A percentile compares a stretch with the other conserved stretches of the same genome.
Conservation (phyloP, 2,888 invertebrate genomes). For the Xylophagus ater region DNA sequence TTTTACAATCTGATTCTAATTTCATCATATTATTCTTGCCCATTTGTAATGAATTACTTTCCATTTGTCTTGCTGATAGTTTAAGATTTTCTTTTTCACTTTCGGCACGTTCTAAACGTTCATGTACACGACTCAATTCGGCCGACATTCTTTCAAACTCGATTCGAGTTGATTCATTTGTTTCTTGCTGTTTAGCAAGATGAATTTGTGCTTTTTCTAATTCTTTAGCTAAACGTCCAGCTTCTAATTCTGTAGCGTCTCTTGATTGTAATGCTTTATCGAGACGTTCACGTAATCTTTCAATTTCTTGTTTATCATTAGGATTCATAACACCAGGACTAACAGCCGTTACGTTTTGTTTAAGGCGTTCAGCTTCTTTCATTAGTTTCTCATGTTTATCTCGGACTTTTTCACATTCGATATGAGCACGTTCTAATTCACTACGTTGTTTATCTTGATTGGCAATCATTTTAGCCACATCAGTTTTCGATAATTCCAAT, state of each 20-base stretch:
- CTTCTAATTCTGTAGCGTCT: conserved; percentile 76
- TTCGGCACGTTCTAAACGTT: conserved; percentile 65
- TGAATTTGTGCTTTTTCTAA: conserved; percentile 77
- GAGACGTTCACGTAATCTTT: conserved; percentile 71
- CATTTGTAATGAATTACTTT: conserved; percentile 66
- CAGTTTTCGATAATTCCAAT: conserved; percentile 66
- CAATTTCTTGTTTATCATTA: conserved; percentile 65
- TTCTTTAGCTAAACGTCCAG: conserved; percentile 72
- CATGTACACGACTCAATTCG: conserved; percentile 70
- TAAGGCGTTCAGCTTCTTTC: conserved; percentile 49
- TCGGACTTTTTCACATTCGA: conserved; percentile 79
- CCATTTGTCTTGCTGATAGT: conserved; percentile 64
- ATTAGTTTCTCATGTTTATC: conserved; percentile 75
- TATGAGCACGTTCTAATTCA: conserved; percentile 72
- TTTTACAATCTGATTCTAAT: conserved; percentile 74
- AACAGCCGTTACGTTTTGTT: conserved; percentile 39
- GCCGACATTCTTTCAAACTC: conserved; percentile 77
- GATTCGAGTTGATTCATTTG: conserved; percentile 68
- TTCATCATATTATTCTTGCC: conserved; percentile 78
- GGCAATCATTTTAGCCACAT: conserved; percentile 60
- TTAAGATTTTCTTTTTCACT: conserved; percentile 62
- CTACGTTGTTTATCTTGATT: conserved; percentile 69
- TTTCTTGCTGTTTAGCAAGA: conserved; percentile 72
- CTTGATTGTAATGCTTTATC: conserved; percentile 66
- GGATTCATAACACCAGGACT: conserved; percentile 44